These are phyloP conservation scores for Leucania comma DNA, from an alignment of 2,888 invertebrate genomes.

Conservation along the genomic window DNA sequence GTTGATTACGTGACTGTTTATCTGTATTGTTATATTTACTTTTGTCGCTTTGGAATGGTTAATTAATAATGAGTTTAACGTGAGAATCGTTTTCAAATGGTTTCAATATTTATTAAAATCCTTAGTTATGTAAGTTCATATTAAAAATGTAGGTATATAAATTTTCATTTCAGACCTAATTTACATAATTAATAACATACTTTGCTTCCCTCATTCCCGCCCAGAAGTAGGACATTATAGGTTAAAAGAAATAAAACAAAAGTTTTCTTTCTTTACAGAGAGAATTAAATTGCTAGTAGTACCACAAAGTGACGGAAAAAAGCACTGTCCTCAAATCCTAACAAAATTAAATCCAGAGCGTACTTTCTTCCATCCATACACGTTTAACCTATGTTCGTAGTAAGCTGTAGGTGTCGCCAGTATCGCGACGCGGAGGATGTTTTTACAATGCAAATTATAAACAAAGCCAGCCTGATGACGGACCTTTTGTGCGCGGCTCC, in stretches of 20 bases:
- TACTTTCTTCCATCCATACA: constrained; percentile 68
- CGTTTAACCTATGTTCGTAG: constrained; percentile 63
- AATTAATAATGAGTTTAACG: constrained; percentile 12
- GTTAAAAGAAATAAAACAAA: no score
- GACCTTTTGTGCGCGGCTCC: constrained; percentile 75
- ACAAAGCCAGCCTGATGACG: constrained; percentile 83
- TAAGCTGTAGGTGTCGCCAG: constrained; percentile 79
- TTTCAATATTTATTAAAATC: not conserved
- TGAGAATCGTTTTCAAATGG: constrained; percentile 15
- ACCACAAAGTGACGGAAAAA: not conserved
- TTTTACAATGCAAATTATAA: constrained; percentile 86
- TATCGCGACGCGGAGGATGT: constrained; percentile 84
- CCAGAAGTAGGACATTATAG: no score
- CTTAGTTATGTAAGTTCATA: no score
- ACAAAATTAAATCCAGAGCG: not conserved
- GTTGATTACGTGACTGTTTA: constrained; percentile 3
- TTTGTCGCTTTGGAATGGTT: constrained; percentile 3
- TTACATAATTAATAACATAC: no score
- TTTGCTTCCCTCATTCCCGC: no score
- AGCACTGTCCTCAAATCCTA: not conserved
- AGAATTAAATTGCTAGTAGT: not conserved
- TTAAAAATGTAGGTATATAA: no score
- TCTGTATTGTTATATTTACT: not conserved
- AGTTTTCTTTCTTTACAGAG: not conserved
- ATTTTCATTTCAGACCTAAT: no score